Evolutionary conservation across 2,797 vertebrate species (phyloP).

Genomic region (Myripristis jacobus): DNA sequence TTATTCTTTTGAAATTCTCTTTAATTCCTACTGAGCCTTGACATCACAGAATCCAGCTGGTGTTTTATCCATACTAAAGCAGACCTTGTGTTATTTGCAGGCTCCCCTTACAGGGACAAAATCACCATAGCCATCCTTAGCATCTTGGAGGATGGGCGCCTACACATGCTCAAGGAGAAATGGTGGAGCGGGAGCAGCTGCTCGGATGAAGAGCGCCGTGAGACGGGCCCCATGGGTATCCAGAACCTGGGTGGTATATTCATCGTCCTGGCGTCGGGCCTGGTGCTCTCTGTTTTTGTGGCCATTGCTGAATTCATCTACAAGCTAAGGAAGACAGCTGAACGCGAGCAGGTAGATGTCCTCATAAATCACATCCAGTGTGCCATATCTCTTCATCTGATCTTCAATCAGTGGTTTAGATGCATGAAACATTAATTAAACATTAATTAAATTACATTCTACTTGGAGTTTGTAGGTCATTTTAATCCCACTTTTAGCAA

Average conservation of each 20-base stretch:
- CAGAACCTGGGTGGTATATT: slow-evolving; percentile 99
- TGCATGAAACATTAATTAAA: neutral
- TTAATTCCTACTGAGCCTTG: slow-evolving; percentile 53
- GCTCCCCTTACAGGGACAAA: slow-evolving; percentile 98
- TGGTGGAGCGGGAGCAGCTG: slow-evolving; percentile 97
- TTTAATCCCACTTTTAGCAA: slow-evolving; percentile 35
- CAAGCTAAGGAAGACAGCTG: slow-evolving; percentile 94
- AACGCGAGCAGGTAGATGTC: slow-evolving; percentile 92
- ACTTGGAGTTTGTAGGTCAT: slow-evolving; percentile 9
- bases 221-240: slow-evolving; percentile 95
- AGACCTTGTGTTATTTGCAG: slow-evolving; percentile 79
- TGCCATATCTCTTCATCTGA: slow-evolving; percentile 7
- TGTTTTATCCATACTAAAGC: slow-evolving; percentile 67
- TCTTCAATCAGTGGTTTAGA: neutral
- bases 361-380: slow-evolving; percentile 38
- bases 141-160: slow-evolving; percentile 96
- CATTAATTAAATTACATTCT: slow-evolving; percentile 7
- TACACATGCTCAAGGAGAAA: slow-evolving; percentile 97
- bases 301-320: slow-evolving; percentile 98
- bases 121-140: slow-evolving; percentile 97
- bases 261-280: slow-evolving; percentile 95
- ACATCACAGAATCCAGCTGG: slow-evolving; percentile 74
- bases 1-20: slow-evolving; percentile 25
- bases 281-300: slow-evolving; percentile 96
- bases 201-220: slow-evolving; percentile 92